Base-by-base conservation (phyloP, 1,140 invertebrate species). In the Bathynomus jamesi region DNA sequence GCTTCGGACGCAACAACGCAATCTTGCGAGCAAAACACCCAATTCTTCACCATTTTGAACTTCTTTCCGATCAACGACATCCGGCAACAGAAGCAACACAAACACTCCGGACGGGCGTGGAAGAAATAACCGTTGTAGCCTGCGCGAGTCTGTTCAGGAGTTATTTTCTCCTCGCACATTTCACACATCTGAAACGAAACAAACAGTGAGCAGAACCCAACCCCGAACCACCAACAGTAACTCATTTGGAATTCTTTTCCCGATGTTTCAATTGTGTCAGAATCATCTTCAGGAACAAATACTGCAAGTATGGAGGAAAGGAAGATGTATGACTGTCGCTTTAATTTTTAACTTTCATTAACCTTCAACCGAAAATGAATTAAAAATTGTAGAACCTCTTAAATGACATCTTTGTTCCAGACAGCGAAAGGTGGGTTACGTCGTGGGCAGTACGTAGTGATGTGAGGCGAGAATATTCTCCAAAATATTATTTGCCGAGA, bases 101-200 rank as follows among this genome's bases (percentile, higher is more conserved):
- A 94, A 74, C 91, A 91, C 62, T 87, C 85, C 66, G 87, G 87
- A 28, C 83, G 85, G 0, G 87, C 89, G 80, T 94, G 92, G 80
- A 91, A 88, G 28, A 90, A 85, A 60, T 89, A 85, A 70, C 88
- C 87, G 82, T 90, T 62, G n/a, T 76, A 87, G 28, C 86, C 86
- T 10, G 92, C 88, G 0, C 91, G 89, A 76, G 90, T 87, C 76
- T 92, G 89, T 72, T 90, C 86, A 0, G 91, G 89, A 0, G 86
- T 86, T 66, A 94, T 94, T 0, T 88, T 84, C 29, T 86, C 83
- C 7, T 85, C 82, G 78, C 92, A 94, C 0, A 85, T 85, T 17
- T 86, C 84, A 79, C 92, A 94, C 61, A 86, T 87, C 79, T 91
- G n/a, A n/a, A n/a, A n/a, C 65, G 13, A 11, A 11, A 69, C 10